Evolutionary conservation across 2,797 vertebrate genomes (phyloP), one percentile per base, ranked within the genome.

Genomic region (Cirrhinus molitorella): DNA sequence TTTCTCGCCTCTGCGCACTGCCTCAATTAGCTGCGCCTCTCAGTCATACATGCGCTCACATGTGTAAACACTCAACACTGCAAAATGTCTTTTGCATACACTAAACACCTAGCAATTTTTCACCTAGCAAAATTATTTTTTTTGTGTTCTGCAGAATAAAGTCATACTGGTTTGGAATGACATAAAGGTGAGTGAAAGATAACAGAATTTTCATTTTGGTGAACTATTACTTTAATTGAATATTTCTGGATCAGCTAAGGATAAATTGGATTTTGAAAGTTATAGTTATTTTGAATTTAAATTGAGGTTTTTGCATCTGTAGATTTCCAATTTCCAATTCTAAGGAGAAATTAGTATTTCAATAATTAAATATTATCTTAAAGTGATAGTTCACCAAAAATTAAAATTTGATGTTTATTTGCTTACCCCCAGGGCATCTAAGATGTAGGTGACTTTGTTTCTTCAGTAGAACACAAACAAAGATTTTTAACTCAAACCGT

Each of bases 21-120:
- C 47, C 61, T 79, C 75, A 67, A 47, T 74, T 66, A 74, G 55
- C 49, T 78, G n/a, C n/a, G 61, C 59, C 82, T 63, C 83, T 83
- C 68, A 28, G 43, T 81, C 70, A 81, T 81, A 61, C 25, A 37
- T 71, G 43, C 14, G 3, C 57, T 53, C 34, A 31, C 11, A 43
- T 82, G 11, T 45, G n/a, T 43, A 74, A 82, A 65, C 70, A 51
- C 68, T 25, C 5, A 59, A 28, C 14, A 21, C 14, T 40, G 34
- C n/a, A 57, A 70, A n/a, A 80, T 16, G 7, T 59, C 16, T 43
- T 34, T 40, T 78, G 59, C 53, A 59, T 65, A 59, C 3, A n/a
- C n/a, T n/a, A n/a, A n/a, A n/a, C n/a, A n/a, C n/a, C n/a, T n/a
- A n/a, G n/a, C n/a, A n/a, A n/a, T n/a, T n/a, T n/a, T n/a, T n/a